Evolutionary conservation across 23 tunicate genomes (phyloP).

Genomic region (Oikopleura dioica): DNA sequence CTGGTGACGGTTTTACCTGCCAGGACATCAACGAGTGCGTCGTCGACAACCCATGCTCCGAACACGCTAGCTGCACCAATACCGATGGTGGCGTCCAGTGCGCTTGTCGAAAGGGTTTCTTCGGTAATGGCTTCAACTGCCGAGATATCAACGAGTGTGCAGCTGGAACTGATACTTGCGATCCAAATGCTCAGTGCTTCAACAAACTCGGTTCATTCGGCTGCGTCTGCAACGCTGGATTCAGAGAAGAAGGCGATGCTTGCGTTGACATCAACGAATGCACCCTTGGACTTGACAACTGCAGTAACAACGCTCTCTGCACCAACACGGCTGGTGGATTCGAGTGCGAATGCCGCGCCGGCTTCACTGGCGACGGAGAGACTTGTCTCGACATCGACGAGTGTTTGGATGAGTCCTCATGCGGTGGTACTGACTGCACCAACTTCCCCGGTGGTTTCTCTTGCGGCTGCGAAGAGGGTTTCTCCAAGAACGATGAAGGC

Average conservation of each 20-base stretch:
- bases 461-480: slow-evolving; percentile 17
- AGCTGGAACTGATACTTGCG: background rate
- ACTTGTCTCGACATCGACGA: slow-evolving; percentile 16
- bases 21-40: slow-evolving; percentile 12
- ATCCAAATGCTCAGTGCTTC: slow-evolving; percentile 12
- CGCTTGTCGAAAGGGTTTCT: slow-evolving; percentile 6
- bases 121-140: slow-evolving; percentile 15
- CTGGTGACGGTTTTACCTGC: slow-evolving; percentile 16
- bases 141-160: slow-evolving; percentile 16
- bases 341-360: slow-evolving; percentile 12
- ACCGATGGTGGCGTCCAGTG: slow-evolving; percentile 15
- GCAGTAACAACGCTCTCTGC: slow-evolving; percentile 7
- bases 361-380: slow-evolving; percentile 14
- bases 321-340: slow-evolving; percentile 9
- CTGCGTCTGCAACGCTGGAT: slow-evolving; percentile 17
- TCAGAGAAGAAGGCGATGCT: background rate
- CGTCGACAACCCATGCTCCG: slow-evolving; percentile 12
- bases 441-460: slow-evolving; percentile 13
- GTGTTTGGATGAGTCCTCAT: slow-evolving; percentile 2
- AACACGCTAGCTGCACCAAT: slow-evolving; percentile 10
- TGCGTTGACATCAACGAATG: slow-evolving; percentile 20
- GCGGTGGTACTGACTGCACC: slow-evolving; percentile 8
- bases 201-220: slow-evolving; percentile 15
- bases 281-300: background rate
- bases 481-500: slow-evolving; percentile 9